A percentile compares a stretch with the other conserved stretches of the same genome.
These are phyloP conservation scores for Epirrhoe alternata DNA, from an alignment of 2,888 invertebrate genomes.

Conservation along the genomic window DNA sequence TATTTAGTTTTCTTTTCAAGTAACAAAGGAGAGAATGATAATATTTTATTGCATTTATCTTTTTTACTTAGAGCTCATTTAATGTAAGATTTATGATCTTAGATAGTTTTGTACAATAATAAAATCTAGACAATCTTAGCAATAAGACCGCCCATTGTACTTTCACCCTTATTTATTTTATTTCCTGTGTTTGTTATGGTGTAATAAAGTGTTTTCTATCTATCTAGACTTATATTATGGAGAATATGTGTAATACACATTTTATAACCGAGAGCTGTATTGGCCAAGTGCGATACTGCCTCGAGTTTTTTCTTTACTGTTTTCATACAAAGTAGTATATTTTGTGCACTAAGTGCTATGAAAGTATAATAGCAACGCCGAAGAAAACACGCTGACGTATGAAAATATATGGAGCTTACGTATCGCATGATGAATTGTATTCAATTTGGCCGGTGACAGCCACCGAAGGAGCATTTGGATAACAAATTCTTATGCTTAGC, in stretches of 20 bases:
- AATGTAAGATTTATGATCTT: neutral
- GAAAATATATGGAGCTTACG: conserved; percentile 56
- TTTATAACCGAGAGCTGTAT: too few relatives aligned
- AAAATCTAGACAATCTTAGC: too few relatives aligned
- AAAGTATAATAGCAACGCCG: conserved; percentile 28
- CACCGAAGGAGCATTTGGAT: conserved; percentile 78
- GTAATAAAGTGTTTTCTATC: too few relatives aligned
- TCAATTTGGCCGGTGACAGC: conserved; percentile 81
- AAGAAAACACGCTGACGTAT: conserved; percentile 39
- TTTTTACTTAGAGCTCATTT: conserved; percentile 16
- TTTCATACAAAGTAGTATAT: neutral
- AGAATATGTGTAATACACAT: too few relatives aligned
- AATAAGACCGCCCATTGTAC: too few relatives aligned
- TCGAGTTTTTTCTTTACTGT: neutral
- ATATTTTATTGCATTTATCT: conserved; percentile 25
- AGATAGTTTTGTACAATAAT: too few relatives aligned
- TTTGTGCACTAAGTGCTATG: conserved; percentile 13
- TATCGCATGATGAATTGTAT: conserved; percentile 81
- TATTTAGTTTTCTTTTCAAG: conserved; percentile 47
- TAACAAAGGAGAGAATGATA: conserved; percentile 26
- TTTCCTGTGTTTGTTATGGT: too few relatives aligned
- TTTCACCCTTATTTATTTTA: too few relatives aligned
- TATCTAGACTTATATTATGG: too few relatives aligned
- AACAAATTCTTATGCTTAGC: conserved; percentile 78
- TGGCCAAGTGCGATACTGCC: too few relatives aligned